Percentiles rank a stretch among this genome's conserved stretches.
These are phyloP conservation scores for Hedychridium roseum DNA, from an alignment of 2,888 invertebrate genomes.

Conservation along the genomic window DNA sequence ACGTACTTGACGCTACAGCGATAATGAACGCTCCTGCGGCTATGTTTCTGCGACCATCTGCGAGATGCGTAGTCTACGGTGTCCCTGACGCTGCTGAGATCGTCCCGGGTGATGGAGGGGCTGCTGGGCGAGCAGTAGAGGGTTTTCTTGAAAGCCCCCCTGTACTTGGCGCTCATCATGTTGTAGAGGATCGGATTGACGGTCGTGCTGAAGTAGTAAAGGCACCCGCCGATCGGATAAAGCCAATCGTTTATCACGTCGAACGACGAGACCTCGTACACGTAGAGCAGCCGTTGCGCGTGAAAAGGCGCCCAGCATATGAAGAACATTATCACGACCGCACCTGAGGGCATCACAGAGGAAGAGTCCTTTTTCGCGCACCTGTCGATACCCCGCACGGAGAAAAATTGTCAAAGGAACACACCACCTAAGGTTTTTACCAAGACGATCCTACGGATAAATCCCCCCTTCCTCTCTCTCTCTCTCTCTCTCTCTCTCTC, in stretches of 20 bases:
- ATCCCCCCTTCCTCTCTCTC: too few species aligned
- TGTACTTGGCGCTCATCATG: slow-evolving; percentile 80
- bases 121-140: slow-evolving; percentile 70
- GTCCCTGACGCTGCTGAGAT: slow-evolving; percentile 67
- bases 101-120: slow-evolving; percentile 61
- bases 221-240: slow-evolving; percentile 78
- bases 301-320: slow-evolving; percentile 96
- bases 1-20: slow-evolving; percentile 39
- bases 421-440: too few species aligned
- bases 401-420: too few species aligned
- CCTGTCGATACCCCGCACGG: too few species aligned
- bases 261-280: slow-evolving; percentile 68
- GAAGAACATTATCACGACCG: slow-evolving; percentile 92
- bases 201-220: slow-evolving; percentile 74
- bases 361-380: too few species aligned
- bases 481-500: too few species aligned
- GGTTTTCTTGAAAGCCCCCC: slow-evolving; percentile 79
- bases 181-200: slow-evolving; percentile 87
- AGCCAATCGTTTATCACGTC: slow-evolving; percentile 77
- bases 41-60: slow-evolving; percentile 64
- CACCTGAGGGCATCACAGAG: slow-evolving; percentile 80
- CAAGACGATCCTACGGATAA: too few species aligned
- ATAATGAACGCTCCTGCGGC: slow-evolving; percentile 59
- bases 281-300: slow-evolving; percentile 84
- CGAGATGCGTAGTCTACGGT: slow-evolving; percentile 66